phyloP scores from a whole-genome alignment of 2,113 vertebrate genomes.

The Forbesichthys agassizii region DNA sequence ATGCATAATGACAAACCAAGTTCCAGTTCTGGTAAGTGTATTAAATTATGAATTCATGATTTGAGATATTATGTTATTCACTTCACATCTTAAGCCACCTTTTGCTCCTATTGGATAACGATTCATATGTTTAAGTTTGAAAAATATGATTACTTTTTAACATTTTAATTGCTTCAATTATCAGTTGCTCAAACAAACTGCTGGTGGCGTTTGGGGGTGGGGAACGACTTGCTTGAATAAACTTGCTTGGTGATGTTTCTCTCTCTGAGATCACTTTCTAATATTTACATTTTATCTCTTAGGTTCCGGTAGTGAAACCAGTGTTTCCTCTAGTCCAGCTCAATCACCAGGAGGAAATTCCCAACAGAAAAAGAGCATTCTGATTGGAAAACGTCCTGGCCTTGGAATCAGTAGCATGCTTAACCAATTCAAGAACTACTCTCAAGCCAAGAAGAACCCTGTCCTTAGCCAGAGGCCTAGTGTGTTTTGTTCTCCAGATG shows the following conservation, averaged over 20 bases:
- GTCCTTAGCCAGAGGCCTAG: conserved; percentile 83
- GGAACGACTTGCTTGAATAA: no score
- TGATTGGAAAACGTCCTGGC: conserved; percentile 83
- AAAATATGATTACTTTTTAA: neutral
- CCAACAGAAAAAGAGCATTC: conserved; percentile 74
- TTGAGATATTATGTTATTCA: neutral
- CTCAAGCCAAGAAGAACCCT: conserved; percentile 83
- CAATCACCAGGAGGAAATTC: conserved; percentile 51
- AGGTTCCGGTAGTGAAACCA: conserved; percentile 63
- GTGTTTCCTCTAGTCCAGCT: conserved; percentile 54
- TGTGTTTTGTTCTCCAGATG: conserved; percentile 89
- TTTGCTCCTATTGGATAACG: neutral
- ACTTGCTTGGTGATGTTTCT: no score
- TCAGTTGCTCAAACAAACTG: no score
- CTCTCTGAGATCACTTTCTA: neutral
- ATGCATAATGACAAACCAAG: conserved; percentile 87
- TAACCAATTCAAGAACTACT: conserved; percentile 85
- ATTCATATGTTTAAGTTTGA: no score
- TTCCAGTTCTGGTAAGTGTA: conserved; percentile 69
- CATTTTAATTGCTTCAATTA: no score
- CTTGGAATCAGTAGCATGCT: conserved; percentile 84
- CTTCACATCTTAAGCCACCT: neutral
- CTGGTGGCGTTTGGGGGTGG: no score
- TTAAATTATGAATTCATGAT: neutral
- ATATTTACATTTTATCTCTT: neutral